Evolutionary conservation across 1,140 invertebrate species (phyloP).

Genomic region (Drosophila sturtevanti): DNA sequence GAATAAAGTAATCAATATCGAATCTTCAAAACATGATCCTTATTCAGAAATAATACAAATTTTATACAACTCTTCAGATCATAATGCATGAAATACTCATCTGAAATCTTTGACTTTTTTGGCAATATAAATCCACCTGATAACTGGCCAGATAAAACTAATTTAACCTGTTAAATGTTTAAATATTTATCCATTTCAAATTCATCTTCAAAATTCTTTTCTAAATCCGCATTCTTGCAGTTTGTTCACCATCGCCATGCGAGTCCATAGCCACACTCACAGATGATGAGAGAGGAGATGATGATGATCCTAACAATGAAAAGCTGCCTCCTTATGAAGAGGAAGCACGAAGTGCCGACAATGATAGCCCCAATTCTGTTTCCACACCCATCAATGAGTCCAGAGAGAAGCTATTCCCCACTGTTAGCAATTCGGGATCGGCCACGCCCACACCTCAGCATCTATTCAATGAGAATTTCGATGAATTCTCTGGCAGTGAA

Average conservation of each 20-base stretch:
- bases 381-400: slow-evolving; percentile 79
- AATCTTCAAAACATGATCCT: no score
- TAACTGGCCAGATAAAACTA: slow-evolving; percentile 1
- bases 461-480: slow-evolving; percentile 71
- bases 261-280: slow-evolving; percentile 87
- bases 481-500: slow-evolving; percentile 70
- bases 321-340: slow-evolving; percentile 37
- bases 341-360: slow-evolving; percentile 49
- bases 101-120: slow-evolving; percentile 19
- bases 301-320: slow-evolving; percentile 10
- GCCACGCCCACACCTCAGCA: slow-evolving; percentile 71
- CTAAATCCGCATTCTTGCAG: slow-evolving; percentile 84
- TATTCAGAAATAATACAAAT: no score
- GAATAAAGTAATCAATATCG: no score
- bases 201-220: background rate
- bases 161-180: slow-evolving; percentile 35
- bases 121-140: slow-evolving; percentile 25
- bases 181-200: no score
- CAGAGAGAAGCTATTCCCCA: slow-evolving; percentile 71
- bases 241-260: slow-evolving; percentile 89
- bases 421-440: slow-evolving; percentile 43
- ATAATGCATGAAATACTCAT: slow-evolving; percentile 31
- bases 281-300: slow-evolving; percentile 83
- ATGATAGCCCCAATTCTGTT: slow-evolving; percentile 57
- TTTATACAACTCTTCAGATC: slow-evolving; percentile 40